Percentiles rank a stretch among this genome's conserved stretches.
phyloP scores from a whole-genome alignment of 2,797 vertebrate species.

The Calcarius lapponicus region DNA sequence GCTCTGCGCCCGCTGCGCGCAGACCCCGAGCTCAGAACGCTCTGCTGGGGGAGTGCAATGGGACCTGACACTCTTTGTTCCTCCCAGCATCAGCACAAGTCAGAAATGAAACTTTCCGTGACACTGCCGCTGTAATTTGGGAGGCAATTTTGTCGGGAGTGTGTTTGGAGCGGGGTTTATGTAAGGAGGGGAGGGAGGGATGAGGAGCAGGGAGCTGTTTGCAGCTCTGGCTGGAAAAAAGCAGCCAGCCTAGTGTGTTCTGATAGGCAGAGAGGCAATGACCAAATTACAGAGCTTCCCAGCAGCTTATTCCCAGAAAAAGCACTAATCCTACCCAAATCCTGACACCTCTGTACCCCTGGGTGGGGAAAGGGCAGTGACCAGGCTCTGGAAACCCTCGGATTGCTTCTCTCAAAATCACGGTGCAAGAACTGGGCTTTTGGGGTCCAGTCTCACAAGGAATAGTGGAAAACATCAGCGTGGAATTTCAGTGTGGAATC shows the following conservation, averaged over 20 bases:
- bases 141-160: not conserved
- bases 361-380: not conserved
- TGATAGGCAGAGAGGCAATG: not conserved
- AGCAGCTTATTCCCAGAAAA: not conserved
- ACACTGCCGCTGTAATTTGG: not conserved
- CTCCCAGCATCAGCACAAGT: not conserved
- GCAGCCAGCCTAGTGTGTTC: not conserved
- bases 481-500: not conserved
- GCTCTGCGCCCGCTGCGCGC: not conserved
- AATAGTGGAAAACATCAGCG: not conserved
- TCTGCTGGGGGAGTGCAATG: not conserved
- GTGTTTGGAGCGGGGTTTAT: not conserved
- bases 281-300: not conserved
- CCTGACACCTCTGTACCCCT: not conserved
- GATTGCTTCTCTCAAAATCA: not conserved
- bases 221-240: not conserved
- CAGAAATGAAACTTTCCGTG: not conserved
- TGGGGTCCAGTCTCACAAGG: rapidly evolving
- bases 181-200: not conserved
- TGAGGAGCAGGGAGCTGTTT: not conserved
- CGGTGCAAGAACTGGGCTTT: rapidly evolving
- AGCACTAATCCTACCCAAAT: not conserved
- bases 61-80: not conserved
- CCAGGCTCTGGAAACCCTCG: not conserved
- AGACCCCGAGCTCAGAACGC: not conserved